A percentile compares a stretch with the other conserved stretches of the same genome.
phyloP scores from a whole-genome alignment of 2,797 vertebrate species.

The Cyclura pinguis region DNA sequence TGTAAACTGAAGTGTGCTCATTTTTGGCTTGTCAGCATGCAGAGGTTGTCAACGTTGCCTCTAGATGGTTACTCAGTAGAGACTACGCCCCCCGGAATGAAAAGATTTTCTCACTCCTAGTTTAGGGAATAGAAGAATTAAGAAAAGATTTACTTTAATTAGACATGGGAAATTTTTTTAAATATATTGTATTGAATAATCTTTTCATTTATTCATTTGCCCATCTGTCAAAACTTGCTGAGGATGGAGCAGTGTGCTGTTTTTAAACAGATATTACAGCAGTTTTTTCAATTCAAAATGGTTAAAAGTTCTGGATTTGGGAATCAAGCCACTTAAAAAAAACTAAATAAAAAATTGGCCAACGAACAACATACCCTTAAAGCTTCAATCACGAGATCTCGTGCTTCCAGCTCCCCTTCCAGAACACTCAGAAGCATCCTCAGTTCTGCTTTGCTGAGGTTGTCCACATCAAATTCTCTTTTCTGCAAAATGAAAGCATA shows the following conservation, averaged over 20 bases:
- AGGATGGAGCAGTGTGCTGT: background rate
- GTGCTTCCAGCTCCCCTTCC: constrained; percentile 97
- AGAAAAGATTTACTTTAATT: background rate
- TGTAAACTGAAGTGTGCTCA: background rate
- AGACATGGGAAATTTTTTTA: background rate
- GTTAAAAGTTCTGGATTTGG: constrained; percentile 28
- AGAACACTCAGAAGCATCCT: constrained; percentile 95
- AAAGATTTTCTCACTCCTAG: background rate
- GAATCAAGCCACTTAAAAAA: background rate
- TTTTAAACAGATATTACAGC: background rate
- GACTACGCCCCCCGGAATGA: background rate
- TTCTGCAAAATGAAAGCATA: constrained; percentile 83
- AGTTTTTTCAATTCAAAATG: background rate
- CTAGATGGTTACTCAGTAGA: background rate
- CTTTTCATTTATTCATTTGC: background rate
- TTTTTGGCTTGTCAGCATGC: background rate
- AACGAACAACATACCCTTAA: constrained; percentile 87
- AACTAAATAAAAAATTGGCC: background rate
- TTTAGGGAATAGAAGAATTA: background rate
- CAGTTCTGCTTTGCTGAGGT: constrained; percentile 93
- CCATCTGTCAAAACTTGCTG: background rate
- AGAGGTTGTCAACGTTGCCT: background rate
- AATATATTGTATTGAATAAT: background rate
- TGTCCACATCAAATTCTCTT: constrained; percentile 97
- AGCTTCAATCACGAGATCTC: constrained; percentile 97